Evolutionary conservation across 2,888 invertebrate genomes (phyloP).

Genomic region (Epirrita christyi): DNA sequence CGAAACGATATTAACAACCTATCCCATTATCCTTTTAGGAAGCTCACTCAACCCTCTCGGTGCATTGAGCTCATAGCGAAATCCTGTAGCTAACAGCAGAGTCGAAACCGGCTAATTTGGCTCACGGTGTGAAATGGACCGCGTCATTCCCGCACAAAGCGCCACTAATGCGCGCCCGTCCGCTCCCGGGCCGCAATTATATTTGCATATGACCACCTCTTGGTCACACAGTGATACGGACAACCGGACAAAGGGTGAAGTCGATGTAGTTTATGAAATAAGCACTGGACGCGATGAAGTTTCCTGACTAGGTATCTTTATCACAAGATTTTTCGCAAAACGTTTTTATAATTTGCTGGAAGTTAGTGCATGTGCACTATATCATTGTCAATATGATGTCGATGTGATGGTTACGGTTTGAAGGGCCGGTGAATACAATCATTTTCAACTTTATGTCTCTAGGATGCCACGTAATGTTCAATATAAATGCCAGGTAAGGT

Average conservation of each 20-base stretch:
- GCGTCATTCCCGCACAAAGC: slow-evolving; percentile 76
- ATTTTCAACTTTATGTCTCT: too few relatives aligned
- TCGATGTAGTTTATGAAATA: slow-evolving; percentile 43
- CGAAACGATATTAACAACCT: slow-evolving; percentile 24
- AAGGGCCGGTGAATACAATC: too few relatives aligned
- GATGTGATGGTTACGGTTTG: too few relatives aligned
- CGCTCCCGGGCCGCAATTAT: slow-evolving; percentile 73
- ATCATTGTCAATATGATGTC: too few relatives aligned
- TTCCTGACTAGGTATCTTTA: background rate
- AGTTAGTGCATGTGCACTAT: too few relatives aligned
- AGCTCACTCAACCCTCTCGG: slow-evolving; percentile 29
- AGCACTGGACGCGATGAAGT: slow-evolving; percentile 16
- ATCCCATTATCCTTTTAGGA: slow-evolving; percentile 24
- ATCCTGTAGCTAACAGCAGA: slow-evolving; percentile 56
- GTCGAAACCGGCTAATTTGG: slow-evolving; percentile 69
- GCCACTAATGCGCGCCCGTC: slow-evolving; percentile 72
- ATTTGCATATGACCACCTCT: slow-evolving; percentile 75
- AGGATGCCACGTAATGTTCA: too few relatives aligned
- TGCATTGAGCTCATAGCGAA: slow-evolving; percentile 42
- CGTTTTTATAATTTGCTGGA: too few relatives aligned
- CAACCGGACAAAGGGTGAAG: slow-evolving; percentile 55
- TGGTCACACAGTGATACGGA: slow-evolving; percentile 53
- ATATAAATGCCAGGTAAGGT: too few relatives aligned
- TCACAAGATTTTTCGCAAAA: too few relatives aligned
- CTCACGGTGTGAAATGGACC: slow-evolving; percentile 75